Percentiles rank a stretch among this genome's conserved stretches.
These are phyloP conservation scores for Bombylius discolor DNA, from an alignment of 2,888 invertebrate genomes.

Conservation along the genomic window DNA sequence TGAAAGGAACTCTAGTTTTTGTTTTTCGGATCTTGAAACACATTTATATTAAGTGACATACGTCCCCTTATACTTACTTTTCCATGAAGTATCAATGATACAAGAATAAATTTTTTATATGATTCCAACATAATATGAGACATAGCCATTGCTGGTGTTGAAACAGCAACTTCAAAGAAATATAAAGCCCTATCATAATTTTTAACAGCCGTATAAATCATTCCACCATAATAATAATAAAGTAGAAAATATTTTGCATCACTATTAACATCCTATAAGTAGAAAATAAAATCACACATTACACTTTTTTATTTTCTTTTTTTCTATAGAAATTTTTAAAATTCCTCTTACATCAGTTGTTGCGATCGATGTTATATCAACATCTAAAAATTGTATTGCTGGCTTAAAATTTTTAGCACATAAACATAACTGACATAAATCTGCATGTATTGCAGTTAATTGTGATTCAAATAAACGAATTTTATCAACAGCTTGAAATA, in stretches of 20 bases:
- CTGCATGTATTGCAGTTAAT: slow-evolving; percentile 86
- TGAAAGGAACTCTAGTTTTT: too few species aligned
- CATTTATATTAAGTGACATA: neutral
- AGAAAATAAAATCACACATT: slow-evolving; percentile 21
- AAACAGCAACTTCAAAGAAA: slow-evolving; percentile 91
- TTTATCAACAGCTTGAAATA: slow-evolving; percentile 75
- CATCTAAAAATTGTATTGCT: slow-evolving; percentile 74
- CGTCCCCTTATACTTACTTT: slow-evolving; percentile 50
- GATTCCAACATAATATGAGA: slow-evolving; percentile 96
- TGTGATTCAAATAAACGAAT: slow-evolving; percentile 79
- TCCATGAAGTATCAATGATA: slow-evolving; percentile 82
- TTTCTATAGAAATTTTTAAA: slow-evolving; percentile 24
- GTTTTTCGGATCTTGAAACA: neutral
- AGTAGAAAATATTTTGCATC: slow-evolving; percentile 62
- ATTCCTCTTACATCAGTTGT: slow-evolving; percentile 49
- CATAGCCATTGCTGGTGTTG: slow-evolving; percentile 87
- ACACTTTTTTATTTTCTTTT: slow-evolving; percentile 46
- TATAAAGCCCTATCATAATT: slow-evolving; percentile 86
- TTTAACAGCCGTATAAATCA: slow-evolving; percentile 90
- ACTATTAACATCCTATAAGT: slow-evolving; percentile 50
- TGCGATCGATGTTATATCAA: slow-evolving; percentile 84
- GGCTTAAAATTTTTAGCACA: slow-evolving; percentile 85
- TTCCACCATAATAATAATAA: slow-evolving; percentile 95
- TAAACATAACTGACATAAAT: slow-evolving; percentile 83
- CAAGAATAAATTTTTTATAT: slow-evolving; percentile 90